Evolutionary conservation across 2,113 vertebrate genomes (phyloP).

Genomic region (Paramormyrops kingsleyae): DNA sequence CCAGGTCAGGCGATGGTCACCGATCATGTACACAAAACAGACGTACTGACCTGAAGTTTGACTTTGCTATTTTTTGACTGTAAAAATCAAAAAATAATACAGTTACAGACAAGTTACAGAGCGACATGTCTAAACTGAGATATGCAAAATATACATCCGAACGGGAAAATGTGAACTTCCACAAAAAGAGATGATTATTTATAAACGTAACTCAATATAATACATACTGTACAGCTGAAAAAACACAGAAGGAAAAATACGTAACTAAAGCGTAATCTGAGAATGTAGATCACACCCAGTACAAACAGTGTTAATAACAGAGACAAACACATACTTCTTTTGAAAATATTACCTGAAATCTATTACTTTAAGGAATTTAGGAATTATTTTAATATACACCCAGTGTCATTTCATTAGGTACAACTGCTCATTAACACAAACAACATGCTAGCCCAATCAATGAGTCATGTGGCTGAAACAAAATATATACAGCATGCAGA

Average conservation of each 20-base stretch:
- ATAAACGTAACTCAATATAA: not conserved
- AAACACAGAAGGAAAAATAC: not conserved
- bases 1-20: conserved; percentile 6
- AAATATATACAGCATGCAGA: not conserved
- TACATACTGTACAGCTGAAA: not conserved
- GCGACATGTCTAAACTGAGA: not conserved
- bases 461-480: not conserved
- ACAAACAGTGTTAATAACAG: not conserved
- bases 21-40: conserved; percentile 19
- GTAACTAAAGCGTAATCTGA: not conserved
- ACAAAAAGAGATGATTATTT: not conserved
- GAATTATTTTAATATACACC: not conserved
- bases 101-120: not conserved
- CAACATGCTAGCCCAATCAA: not conserved
- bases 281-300: not conserved
- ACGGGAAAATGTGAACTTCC: not conserved
- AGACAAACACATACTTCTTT: not conserved
- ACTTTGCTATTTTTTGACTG: conserved; percentile 97
- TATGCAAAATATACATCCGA: not conserved
- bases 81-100: conserved; percentile 45
- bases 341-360: not conserved
- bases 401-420: not conserved
- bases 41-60: conserved; percentile 94
- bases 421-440: not conserved
- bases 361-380: not conserved